A percentile compares a stretch with the other conserved stretches of the same genome.
phyloP scores from a whole-genome alignment of 2,113 vertebrate species.

The Colaptes auratus region DNA sequence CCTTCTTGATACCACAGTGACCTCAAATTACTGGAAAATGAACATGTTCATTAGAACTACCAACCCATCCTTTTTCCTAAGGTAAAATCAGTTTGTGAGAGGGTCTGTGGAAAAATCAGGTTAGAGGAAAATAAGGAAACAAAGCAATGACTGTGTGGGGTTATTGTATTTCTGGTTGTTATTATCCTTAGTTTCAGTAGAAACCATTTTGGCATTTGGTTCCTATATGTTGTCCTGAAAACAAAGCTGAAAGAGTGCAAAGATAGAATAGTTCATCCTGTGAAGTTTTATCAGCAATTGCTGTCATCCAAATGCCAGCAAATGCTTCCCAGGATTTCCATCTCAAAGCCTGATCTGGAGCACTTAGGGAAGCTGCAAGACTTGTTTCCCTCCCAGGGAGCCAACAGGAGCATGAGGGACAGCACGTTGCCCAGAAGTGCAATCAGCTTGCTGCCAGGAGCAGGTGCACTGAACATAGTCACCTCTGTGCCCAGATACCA shows the following conservation, averaged over 20 bases:
- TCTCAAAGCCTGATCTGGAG: not conserved
- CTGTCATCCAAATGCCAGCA: not conserved
- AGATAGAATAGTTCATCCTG: not conserved
- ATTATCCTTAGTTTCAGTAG: not conserved
- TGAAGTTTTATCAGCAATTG: not conserved
- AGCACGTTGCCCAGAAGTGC: not conserved
- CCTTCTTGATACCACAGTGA: not conserved
- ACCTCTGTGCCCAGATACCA: not conserved
- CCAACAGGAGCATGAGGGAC: not conserved
- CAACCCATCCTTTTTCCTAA: not conserved
- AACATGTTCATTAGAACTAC: not conserved
- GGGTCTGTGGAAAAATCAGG: not conserved
- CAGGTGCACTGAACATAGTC: not conserved
- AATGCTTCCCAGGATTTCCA: not conserved
- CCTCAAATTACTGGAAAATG: constrained; percentile 8
- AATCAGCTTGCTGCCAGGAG: not conserved
- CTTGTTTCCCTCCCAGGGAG: not conserved
- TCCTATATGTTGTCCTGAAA: not conserved
- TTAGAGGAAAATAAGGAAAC: not conserved
- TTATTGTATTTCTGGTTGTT: not conserved
- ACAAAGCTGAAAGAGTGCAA: not conserved
- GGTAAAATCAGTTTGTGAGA: not conserved
- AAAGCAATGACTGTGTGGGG: not conserved
- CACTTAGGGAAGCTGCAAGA: not conserved
- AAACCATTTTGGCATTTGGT: not conserved